Evolutionary conservation across 2,797 vertebrate species (phyloP), one percentile per base, ranked within the genome.

Genomic region (Thalassophryne amazonica): DNA sequence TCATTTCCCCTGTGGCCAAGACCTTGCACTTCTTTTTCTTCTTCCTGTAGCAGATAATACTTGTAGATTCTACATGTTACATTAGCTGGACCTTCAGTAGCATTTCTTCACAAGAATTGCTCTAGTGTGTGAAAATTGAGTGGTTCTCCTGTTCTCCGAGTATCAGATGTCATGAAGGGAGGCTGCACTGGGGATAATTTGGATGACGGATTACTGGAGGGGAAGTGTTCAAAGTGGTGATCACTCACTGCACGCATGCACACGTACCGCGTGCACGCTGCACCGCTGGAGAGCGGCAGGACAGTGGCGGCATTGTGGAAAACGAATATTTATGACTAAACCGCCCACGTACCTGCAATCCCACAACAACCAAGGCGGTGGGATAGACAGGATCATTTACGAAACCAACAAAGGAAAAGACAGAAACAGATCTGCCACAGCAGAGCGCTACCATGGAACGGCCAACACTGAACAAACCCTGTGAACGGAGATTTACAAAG

Each of bases 1-100:
- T 73, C 20, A 76, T 71, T 70, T 65, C 27, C 49, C 24, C 31
- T 15, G 19, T 38, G 45, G 63, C 50, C 48, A 46, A 66, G 36
- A 60, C 28, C 39, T 33, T 56, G n/a, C 19, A 34, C 31, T 50
- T 55, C 29, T 47, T 36, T 19, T 50, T 9, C 25, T 61, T 13
- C 12, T 5, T 12, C n/a, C n/a, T n/a, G n/a, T 46, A 48, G 25
- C 46, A 47, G 38, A 16, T 42, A 37, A 45, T 65, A 36, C 15
- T 29, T 32, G 8, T 16, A 24, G 13, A 38, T 22, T 19, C 17
- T 33, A 22, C 20, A 41, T 31, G 33, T 32, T 39, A 30, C 19
- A 35, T 47, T 31, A 29, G 13, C 6, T 42, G 30, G 9, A 24
- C 18, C 30, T 39, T 29, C 40, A 27, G 15, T 60, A 19, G 16